A percentile compares a stretch with the other conserved stretches of the same genome.
phyloP scores from a whole-genome alignment of 2,888 invertebrate genomes.

The Eulithis prunata region DNA sequence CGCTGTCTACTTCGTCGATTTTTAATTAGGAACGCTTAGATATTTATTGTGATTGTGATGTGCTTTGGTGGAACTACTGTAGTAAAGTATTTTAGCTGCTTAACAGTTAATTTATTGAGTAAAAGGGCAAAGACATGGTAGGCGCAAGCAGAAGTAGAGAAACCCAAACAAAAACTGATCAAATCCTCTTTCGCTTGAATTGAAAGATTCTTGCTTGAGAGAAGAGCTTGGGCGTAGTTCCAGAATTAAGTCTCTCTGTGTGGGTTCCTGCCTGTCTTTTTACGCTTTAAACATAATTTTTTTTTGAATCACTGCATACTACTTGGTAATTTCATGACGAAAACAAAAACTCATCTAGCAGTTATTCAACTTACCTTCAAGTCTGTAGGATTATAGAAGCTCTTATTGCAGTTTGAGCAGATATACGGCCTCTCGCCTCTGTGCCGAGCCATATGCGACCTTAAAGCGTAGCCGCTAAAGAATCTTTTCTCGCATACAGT shows the following conservation, averaged over 20 bases:
- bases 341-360: no score
- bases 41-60: neutral
- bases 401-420: conserved; percentile 83
- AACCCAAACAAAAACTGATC: no score
- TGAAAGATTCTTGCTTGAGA: no score
- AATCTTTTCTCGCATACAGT: conserved; percentile 80
- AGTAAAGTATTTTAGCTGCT: neutral
- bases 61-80: neutral
- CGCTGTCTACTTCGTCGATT: conserved; percentile 56
- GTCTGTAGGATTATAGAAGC: conserved; percentile 84
- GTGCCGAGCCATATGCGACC: conserved; percentile 81
- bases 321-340: no score
- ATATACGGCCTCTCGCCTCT: conserved; percentile 80
- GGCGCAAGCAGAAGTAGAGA: no score
- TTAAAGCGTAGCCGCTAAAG: conserved; percentile 78
- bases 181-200: no score
- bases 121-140: no score
- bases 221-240: no score
- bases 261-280: no score
- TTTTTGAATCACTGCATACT: no score
- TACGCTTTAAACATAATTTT: no score
- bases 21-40: conserved; percentile 33
- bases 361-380: conserved; percentile 72
- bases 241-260: no score
- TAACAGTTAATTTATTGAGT: neutral